Evolutionary conservation across 2,113 vertebrate genomes (phyloP), one percentile per base, ranked within the genome.

Genomic region (Xerus inauris): DNA sequence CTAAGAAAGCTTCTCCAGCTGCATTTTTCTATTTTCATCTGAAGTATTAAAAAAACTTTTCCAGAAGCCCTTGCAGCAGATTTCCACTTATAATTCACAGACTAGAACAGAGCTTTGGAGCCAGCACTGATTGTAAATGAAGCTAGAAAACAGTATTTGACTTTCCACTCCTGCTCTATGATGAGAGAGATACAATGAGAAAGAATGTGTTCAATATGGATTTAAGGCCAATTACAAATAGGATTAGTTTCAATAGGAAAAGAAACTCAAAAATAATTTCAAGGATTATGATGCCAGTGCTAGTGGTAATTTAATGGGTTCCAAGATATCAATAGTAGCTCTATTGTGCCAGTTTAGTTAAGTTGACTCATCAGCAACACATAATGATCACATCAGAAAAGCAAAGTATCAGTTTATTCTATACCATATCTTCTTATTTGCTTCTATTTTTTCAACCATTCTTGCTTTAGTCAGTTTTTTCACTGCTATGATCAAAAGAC

Each of bases 21-120:
- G 62, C 6, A 85, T 45, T 67, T 84, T 94, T 51, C 51, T 80
- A 30, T 86, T 92, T 87, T 79, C 42, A 32, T 79, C 47, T 67
- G 17, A 72, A 86, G 38, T 57, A 45, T 17, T n/a, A 59, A 72
- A 87, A 20, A 40, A 20, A 40, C 12, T 3, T 57, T 81, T 49
- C 59, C 64, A 93, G 62, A 91, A 92, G 17, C 19, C 38, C 79
- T 93, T 69, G 22, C 14, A 71, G 42, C 65, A 84, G n/a, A 91
- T 65, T 96, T 75, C 77, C 79, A 76, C 42, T 95, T 87, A 47
- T 11, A 94, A 89, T 38, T 51, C 59, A 75, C 19, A 79, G 64
- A 51, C 28, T 51, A 32, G 45, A 83, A 67, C 3, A 49, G 42
- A 64, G 0, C 54, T 87, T 77, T 62, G 0, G 45, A 73, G n/a